phyloP scores from a whole-genome alignment of 2,797 vertebrate genomes.

The Helarctos malayanus region DNA sequence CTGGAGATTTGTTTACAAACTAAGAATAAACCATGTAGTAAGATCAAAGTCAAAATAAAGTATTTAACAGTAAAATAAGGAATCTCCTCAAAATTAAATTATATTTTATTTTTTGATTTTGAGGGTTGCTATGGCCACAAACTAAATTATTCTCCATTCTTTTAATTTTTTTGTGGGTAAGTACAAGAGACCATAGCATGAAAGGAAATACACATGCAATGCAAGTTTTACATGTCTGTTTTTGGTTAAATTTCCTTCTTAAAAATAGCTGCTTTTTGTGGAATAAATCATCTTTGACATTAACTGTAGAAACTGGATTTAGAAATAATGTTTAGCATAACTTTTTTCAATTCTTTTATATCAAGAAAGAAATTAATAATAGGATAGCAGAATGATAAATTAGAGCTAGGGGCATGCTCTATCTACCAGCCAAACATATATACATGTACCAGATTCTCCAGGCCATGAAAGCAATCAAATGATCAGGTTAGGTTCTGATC shows the following conservation, averaged over 20 bases:
- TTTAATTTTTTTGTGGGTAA: conserved; percentile 39
- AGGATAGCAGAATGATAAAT: conserved; percentile 41
- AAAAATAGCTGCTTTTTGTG: conserved; percentile 41
- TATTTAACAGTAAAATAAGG: neutral
- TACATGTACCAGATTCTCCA: neutral
- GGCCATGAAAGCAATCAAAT: neutral
- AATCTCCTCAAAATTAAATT: conserved; percentile 35
- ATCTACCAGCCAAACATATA: neutral
- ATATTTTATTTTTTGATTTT: neutral
- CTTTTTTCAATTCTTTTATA: conserved; percentile 19
- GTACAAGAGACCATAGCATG: neutral
- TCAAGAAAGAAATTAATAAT: neutral
- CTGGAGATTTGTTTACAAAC: neutral
- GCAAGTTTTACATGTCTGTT: conserved; percentile 58
- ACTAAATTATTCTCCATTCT: conserved; percentile 1
- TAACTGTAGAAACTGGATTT: conserved; percentile 48
- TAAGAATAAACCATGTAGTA: neutral
- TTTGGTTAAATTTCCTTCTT: conserved; percentile 53
- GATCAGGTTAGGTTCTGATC: neutral
- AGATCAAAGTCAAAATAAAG: conserved; percentile 1
- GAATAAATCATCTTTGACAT: conserved; percentile 49
- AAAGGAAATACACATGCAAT: conserved; percentile 32
- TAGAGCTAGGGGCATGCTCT: neutral
- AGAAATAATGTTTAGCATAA: neutral
- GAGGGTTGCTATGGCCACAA: neutral